Evolutionary conservation across 2,797 vertebrate genomes (phyloP).

Genomic region (Gallinago nigripennis): DNA sequence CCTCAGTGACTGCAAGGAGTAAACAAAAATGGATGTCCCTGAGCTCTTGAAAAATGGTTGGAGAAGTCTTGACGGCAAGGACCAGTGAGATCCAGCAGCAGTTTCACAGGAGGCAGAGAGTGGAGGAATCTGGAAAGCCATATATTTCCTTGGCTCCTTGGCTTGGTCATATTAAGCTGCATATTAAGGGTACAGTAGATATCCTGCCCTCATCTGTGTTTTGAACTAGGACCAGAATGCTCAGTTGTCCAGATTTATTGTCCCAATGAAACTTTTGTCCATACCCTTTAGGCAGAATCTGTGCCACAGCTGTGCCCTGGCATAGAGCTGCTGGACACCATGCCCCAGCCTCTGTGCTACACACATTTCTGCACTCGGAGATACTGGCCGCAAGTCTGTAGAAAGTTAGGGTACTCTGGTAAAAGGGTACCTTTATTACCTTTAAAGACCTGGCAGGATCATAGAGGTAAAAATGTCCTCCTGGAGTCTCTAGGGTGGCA

Average conservation of each 20-base stretch:
- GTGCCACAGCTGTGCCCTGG: not conserved
- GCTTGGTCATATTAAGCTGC: not conserved
- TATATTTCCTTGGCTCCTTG: not conserved
- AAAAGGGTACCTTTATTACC: not conserved
- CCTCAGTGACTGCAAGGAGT: not conserved
- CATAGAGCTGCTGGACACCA: not conserved
- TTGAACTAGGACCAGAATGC: not conserved
- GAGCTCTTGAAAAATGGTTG: not conserved
- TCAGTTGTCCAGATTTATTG: not conserved
- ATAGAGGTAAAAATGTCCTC: not conserved
- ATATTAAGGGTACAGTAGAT: not conserved
- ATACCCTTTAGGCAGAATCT: not conserved
- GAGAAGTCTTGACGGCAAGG: not conserved
- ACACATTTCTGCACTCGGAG: not conserved
- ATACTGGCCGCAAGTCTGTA: not conserved
- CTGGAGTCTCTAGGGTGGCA: not conserved
- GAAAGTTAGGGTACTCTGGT: rapidly evolving
- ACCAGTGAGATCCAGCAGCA: not conserved
- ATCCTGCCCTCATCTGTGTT: not conserved
- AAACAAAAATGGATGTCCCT: not conserved
- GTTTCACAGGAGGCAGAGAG: not conserved
- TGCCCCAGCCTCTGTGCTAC: not conserved
- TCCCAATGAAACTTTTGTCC: not conserved
- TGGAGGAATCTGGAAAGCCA: not conserved
- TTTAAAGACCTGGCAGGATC: not conserved